Conservation (phyloP, 2,113 vertebrate species). For the Nematolebias whitei region DNA sequence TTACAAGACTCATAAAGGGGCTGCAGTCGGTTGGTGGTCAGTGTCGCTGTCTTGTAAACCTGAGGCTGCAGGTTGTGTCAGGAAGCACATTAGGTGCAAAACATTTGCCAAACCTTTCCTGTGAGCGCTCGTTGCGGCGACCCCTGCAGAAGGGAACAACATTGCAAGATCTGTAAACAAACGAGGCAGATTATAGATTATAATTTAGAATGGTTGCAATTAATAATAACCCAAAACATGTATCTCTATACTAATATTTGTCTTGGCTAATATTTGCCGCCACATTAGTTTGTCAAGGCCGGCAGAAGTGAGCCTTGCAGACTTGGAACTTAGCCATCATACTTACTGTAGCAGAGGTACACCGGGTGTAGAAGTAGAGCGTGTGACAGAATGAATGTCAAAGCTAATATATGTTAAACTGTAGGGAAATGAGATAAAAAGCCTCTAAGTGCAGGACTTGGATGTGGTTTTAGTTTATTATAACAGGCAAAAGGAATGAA, state of each 20-base stretch:
- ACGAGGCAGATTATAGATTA: background rate
- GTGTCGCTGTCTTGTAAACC: no score
- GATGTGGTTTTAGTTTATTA: constrained; percentile 26
- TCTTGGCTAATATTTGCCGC: constrained; percentile 3
- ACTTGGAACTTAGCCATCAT: constrained; percentile 45
- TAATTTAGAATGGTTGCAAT: constrained; percentile 8
- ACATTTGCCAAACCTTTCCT: no score
- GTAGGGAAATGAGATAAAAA: constrained; percentile 23
- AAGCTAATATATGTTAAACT: constrained; percentile 33
- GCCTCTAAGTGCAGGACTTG: constrained; percentile 17
- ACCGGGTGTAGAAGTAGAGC: constrained; percentile 41
- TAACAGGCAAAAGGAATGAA: constrained; percentile 18
- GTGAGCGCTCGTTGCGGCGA: no score
- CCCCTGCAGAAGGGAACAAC: no score
- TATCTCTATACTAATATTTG: constrained; percentile 9
- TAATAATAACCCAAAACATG: background rate
- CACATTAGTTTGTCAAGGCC: constrained; percentile 35
- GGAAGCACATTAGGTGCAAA: no score
- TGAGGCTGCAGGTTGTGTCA: no score
- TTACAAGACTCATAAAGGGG: background rate
- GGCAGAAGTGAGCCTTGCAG: constrained; percentile 30
- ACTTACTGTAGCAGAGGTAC: constrained; percentile 41
- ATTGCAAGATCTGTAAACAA: background rate
- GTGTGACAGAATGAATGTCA: constrained; percentile 32
- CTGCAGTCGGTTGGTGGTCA: no score